Conservation (phyloP, 2,113 vertebrate genomes). For the human (Homo sapiens) region DNA sequence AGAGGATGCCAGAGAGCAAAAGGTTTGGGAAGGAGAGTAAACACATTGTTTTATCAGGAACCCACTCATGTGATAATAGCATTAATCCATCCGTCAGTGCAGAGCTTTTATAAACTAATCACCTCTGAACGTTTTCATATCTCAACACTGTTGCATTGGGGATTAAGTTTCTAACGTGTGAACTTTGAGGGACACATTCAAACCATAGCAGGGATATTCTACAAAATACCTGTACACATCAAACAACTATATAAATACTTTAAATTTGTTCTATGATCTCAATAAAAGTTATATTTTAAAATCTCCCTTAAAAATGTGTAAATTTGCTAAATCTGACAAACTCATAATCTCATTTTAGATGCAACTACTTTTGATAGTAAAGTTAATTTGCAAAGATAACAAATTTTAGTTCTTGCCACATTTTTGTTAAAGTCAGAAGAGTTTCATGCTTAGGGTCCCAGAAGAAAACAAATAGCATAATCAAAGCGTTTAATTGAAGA, state of each 20-base stretch:
- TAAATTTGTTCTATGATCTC: constrained; percentile 50
- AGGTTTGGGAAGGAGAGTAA: not conserved
- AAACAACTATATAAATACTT: not conserved
- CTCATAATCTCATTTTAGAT: not conserved
- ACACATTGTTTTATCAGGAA: not conserved
- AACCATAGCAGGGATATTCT: not conserved
- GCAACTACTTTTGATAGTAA: not conserved
- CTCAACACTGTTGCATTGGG: not conserved
- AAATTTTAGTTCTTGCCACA: not conserved
- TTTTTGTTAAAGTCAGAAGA: not conserved
- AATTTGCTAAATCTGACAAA: not conserved
- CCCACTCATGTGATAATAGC: not conserved
- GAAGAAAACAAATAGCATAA: not conserved
- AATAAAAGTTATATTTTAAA: constrained; percentile 45
- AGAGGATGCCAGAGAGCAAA: not conserved
- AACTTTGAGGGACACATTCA: not conserved
- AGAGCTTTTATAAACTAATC: not conserved
- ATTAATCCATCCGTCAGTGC: not conserved
- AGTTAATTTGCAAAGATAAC: not conserved
- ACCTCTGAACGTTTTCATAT: not conserved
- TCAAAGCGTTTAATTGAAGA: not conserved
- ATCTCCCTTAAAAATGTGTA: not conserved
- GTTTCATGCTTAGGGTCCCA: not conserved
- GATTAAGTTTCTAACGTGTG: not conserved
- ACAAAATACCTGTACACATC: not conserved